Evolutionary conservation across 2,888 invertebrate species (phyloP).

Genomic region (Hololepta plana): DNA sequence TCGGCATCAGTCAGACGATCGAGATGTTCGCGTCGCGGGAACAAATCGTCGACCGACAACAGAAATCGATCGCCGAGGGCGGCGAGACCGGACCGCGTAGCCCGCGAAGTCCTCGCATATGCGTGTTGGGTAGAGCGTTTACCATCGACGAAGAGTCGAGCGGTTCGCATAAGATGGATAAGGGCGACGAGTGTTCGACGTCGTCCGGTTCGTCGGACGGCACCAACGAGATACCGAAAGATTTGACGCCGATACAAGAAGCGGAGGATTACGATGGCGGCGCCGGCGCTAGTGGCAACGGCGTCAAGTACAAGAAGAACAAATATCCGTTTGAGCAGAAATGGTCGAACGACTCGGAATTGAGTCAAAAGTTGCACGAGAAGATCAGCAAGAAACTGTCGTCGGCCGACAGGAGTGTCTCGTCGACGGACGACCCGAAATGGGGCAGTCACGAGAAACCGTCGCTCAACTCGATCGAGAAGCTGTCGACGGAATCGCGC

Average conservation of each 20-base stretch:
- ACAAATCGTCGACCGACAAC: slow-evolving; percentile 33
- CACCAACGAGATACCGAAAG: slow-evolving; percentile 22
- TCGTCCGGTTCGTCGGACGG: slow-evolving; percentile 15
- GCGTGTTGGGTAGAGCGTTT: slow-evolving; percentile 25
- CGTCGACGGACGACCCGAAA: slow-evolving; percentile 24
- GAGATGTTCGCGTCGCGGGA: slow-evolving; percentile 47
- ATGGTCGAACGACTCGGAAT: slow-evolving; percentile 27
- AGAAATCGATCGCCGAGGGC: slow-evolving; percentile 19
- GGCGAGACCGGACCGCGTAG: slow-evolving; percentile 20
- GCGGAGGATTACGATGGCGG: slow-evolving; percentile 10
- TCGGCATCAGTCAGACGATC: slow-evolving; percentile 60
- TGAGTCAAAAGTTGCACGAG: slow-evolving; percentile 23
- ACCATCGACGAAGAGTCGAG: slow-evolving; percentile 26
- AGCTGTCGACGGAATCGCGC: slow-evolving; percentile 41
- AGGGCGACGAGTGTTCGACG: slow-evolving; percentile 16
- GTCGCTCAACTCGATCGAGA: slow-evolving; percentile 21
- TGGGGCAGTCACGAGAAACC: slow-evolving; percentile 19
- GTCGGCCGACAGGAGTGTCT: slow-evolving; percentile 23
- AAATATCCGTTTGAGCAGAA: slow-evolving; percentile 29
- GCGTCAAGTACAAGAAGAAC: slow-evolving; percentile 17
- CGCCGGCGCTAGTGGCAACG: slow-evolving; percentile 10
- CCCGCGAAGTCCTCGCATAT: slow-evolving; percentile 24
- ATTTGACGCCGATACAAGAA: slow-evolving; percentile 20
- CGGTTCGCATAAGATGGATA: slow-evolving; percentile 9
- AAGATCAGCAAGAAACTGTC: slow-evolving; percentile 25